Percentiles rank a stretch among this genome's conserved stretches.
Conservation (phyloP, 2,888 invertebrate species). For the Oligia fasciuncula region DNA sequence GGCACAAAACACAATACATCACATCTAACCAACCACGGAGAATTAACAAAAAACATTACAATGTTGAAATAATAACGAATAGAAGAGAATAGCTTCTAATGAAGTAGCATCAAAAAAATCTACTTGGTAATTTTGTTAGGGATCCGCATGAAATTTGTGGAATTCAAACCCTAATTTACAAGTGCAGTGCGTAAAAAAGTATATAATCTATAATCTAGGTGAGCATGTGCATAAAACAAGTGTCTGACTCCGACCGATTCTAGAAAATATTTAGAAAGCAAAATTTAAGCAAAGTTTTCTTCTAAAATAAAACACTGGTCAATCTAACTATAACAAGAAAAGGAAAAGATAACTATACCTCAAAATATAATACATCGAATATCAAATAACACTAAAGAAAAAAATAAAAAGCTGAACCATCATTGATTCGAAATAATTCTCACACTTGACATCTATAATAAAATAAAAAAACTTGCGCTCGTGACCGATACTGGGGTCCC, state of each 20-base stretch:
- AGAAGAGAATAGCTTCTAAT: constrained; percentile 78
- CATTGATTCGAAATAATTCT: constrained; percentile 5
- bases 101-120: constrained; percentile 71
- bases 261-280: neutral
- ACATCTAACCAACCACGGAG: constrained; percentile 67
- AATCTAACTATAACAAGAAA: too few species aligned
- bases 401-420: constrained; percentile 14
- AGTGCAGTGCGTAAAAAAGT: neutral
- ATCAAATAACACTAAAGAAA: neutral
- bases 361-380: neutral
- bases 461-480: constrained; percentile 66
- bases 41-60: constrained; percentile 70
- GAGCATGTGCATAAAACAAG: too few species aligned
- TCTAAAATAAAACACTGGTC: neutral
- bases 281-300: neutral
- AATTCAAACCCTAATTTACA: neutral
- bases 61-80: constrained; percentile 71
- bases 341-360: neutral
- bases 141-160: constrained; percentile 56
- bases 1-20: constrained; percentile 54
- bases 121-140: constrained; percentile 66
- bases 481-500: constrained; percentile 79
- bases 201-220: neutral
- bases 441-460: constrained; percentile 35
- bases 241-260: neutral